Percentiles rank a stretch among this genome's conserved stretches.
Evolutionary conservation across 1,140 invertebrate species (phyloP).

Genomic region (Rhyzopertha dominica): DNA sequence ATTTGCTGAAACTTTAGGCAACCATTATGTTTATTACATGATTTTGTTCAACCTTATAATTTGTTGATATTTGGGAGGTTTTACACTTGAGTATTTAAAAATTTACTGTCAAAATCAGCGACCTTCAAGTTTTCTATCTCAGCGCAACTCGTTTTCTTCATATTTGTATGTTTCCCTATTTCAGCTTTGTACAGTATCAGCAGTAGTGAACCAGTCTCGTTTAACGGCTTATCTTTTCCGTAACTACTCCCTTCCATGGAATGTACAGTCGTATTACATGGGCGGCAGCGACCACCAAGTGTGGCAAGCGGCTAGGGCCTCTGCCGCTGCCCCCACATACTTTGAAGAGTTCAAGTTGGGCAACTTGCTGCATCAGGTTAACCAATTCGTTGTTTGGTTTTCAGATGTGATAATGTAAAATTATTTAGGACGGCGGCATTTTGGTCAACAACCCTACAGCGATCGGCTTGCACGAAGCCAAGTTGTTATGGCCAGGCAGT

Average conservation of each 20-base stretch:
- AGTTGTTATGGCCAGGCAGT: conserved; percentile 76
- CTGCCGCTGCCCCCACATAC: conserved; percentile 88
- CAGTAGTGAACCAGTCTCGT: conserved; percentile 70
- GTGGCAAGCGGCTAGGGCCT: conserved; percentile 92
- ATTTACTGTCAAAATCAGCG: no score
- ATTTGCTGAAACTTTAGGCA: no score
- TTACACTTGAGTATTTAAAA: no score
- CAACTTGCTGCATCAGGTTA: conserved; percentile 74
- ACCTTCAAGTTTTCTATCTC: no score
- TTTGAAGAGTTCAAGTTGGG: conserved; percentile 80
- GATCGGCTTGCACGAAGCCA: conserved; percentile 83
- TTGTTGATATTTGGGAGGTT: no score
- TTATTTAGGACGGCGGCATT: conserved; percentile 72
- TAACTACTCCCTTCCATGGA: conserved; percentile 77
- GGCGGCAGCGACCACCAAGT: conserved; percentile 68
- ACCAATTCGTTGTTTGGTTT: conserved; percentile 1
- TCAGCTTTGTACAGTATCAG: conserved; percentile 71
- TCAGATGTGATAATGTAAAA: conserved; percentile 8
- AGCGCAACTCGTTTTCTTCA: no score
- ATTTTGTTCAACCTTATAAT: no score
- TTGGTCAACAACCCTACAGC: conserved; percentile 88
- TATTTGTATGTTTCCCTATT: conserved; percentile 23
- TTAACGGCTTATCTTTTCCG: conserved; percentile 86
- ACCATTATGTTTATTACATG: no score
- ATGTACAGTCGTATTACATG: conserved; percentile 69